Conservation (phyloP, 2,113 vertebrate species). For the Seriola quinqueradiata region DNA sequence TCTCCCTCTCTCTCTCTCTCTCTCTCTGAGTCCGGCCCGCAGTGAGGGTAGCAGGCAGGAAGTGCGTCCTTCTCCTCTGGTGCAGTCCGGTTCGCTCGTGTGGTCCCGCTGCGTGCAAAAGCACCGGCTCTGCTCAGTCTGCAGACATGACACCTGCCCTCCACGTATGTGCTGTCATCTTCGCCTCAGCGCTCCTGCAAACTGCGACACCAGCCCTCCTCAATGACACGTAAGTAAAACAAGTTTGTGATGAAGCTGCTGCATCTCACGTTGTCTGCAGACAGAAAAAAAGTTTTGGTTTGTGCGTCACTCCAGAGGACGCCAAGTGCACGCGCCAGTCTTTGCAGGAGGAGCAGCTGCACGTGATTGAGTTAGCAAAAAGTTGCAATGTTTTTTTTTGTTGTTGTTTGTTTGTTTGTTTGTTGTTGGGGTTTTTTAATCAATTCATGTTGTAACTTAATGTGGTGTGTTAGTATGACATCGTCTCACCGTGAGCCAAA, state of each 20-base stretch:
- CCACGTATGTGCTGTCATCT: conserved; percentile 17
- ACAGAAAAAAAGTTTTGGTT: conserved; percentile 17
- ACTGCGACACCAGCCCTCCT: conserved; percentile 35
- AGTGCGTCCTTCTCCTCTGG: conserved; percentile 33
- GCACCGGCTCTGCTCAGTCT: neutral
- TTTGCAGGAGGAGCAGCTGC: neutral
- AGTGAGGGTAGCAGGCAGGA: conserved; percentile 1
- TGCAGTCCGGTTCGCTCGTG: conserved; percentile 14
- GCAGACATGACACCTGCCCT: conserved; percentile 67
- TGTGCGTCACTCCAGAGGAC: conserved; percentile 2
- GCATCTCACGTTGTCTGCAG: neutral
- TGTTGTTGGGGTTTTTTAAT: too few relatives aligned
- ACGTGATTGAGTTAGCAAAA: neutral
- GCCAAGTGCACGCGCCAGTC: neutral
- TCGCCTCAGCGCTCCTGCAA: conserved; percentile 43
- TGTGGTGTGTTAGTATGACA: neutral
- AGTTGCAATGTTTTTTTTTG: neutral
- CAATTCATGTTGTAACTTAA: neutral
- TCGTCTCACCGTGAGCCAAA: neutral
- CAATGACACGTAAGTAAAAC: conserved; percentile 70
- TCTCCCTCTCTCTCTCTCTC: neutral
- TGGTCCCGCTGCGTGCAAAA: conserved; percentile 5
- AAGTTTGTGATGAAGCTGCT: neutral
- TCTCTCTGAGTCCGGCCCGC: conserved; percentile 8
- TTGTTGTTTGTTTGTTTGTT: neutral